Evolutionary conservation across 2,888 invertebrate genomes (phyloP).

Genomic region (Podabrus alpinus): DNA sequence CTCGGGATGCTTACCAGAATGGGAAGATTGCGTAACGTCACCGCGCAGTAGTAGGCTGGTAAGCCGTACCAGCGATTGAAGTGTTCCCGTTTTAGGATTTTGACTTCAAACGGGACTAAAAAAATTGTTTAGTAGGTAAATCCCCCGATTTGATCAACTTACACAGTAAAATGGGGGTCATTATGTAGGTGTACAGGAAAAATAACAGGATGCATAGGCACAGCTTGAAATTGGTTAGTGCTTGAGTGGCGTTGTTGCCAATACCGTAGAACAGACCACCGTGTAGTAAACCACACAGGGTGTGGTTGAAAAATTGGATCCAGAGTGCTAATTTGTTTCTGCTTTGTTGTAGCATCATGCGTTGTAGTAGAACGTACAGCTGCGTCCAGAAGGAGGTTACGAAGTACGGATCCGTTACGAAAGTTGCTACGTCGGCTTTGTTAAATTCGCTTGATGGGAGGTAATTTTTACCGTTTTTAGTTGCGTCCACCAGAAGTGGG

Average conservation of each 20-base stretch:
- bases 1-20: constrained; percentile 35
- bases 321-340: neutral
- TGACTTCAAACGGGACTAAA: constrained; percentile 66
- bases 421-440: neutral
- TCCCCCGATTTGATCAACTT: neutral
- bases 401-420: neutral
- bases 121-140: constrained; percentile 30
- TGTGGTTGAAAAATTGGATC: neutral
- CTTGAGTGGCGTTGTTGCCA: neutral
- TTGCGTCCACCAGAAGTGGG: neutral
- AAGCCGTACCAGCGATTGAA: constrained; percentile 71
- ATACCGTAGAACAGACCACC: neutral
- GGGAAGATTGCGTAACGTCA: constrained; percentile 62
- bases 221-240: neutral
- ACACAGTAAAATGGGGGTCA: neutral
- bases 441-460: neutral
- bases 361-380: neutral
- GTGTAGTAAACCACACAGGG: neutral
- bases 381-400: neutral
- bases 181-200: neutral
- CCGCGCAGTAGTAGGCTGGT: constrained; percentile 65
- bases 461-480: neutral
- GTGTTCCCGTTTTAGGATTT: constrained; percentile 64
- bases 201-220: neutral
- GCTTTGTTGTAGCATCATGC: neutral